These are phyloP conservation scores for Nothobranchius kuhntae DNA, from an alignment of 2,113 vertebrate species.

Conservation along the genomic window DNA sequence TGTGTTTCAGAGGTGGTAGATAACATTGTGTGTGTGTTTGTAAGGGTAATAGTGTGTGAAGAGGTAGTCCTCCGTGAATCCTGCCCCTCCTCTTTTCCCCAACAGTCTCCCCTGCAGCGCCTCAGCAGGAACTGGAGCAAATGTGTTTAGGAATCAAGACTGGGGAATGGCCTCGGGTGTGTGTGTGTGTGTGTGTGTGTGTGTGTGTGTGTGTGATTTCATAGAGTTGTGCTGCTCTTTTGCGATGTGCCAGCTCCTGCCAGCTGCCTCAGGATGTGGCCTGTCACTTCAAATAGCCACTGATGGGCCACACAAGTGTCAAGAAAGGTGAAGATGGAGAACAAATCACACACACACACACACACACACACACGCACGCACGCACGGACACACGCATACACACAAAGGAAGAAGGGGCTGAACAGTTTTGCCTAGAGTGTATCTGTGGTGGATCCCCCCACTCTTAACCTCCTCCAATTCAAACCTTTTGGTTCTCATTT, in stretches of 20 bases:
- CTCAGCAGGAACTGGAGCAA: conserved; percentile 95
- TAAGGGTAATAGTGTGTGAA: conserved; percentile 89
- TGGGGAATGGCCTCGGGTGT: conserved; percentile 62
- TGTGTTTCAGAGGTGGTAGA: conserved; percentile 30
- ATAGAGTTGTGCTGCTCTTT: conserved; percentile 86
- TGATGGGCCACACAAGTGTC: conserved; percentile 95
- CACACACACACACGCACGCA: conserved; percentile 8
- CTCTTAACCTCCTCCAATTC: neutral
- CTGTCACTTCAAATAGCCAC: conserved; percentile 97
- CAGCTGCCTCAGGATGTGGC: conserved; percentile 93
- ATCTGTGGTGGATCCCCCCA: neutral
- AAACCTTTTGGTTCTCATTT: neutral
- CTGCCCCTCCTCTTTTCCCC: conserved; percentile 74
- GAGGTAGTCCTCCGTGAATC: conserved; percentile 78
- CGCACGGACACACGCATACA: conserved; percentile 9
- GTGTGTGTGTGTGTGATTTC: conserved; percentile 25
- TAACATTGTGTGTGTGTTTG: conserved; percentile 57
- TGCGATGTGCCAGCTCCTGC: conserved; percentile 87
- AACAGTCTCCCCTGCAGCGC: conserved; percentile 85
- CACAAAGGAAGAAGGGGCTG: conserved; percentile 1
- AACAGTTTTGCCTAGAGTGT: neutral
- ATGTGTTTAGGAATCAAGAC: conserved; percentile 97
- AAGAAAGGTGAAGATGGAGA: conserved; percentile 92
- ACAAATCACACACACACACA: conserved; percentile 15
- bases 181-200: conserved; percentile 27